Conservation (phyloP, 2,113 vertebrate species). For the Australoheros scitulus region DNA sequence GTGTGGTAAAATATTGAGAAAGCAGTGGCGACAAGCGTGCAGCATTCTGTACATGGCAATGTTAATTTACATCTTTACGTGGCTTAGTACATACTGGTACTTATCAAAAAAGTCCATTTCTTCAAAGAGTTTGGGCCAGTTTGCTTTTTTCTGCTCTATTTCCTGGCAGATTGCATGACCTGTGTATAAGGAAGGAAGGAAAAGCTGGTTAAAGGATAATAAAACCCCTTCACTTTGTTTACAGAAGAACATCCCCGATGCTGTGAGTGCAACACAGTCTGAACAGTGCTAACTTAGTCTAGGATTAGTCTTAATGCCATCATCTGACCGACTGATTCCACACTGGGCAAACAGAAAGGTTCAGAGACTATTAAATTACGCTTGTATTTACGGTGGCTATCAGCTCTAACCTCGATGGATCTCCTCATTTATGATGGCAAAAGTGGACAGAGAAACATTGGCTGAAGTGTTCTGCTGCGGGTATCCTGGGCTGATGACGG, state of each 20-base stretch:
- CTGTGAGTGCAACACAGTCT: background rate
- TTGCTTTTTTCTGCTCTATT: conserved; percentile 90
- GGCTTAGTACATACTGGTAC: conserved; percentile 94
- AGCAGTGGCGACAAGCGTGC: rapidly evolving
- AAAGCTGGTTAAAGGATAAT: background rate
- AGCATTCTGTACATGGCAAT: conserved; percentile 37
- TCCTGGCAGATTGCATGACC: conserved; percentile 79
- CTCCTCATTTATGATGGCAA: background rate
- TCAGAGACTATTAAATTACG: background rate
- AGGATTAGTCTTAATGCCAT: too few relatives aligned
- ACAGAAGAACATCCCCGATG: background rate
- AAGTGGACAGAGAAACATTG: background rate
- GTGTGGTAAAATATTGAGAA: background rate
- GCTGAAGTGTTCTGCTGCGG: background rate
- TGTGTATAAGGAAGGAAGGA: background rate
- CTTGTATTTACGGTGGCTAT: rapidly evolving
- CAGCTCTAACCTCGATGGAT: background rate
- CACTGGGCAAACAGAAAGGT: background rate
- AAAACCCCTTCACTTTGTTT: background rate
- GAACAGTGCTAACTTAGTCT: background rate
- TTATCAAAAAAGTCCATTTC: conserved; percentile 94
- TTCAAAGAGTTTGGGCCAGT: conserved; percentile 96
- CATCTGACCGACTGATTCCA: background rate
- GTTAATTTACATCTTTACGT: conserved; percentile 58
- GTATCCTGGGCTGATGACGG: background rate